phyloP scores from a whole-genome alignment of 2,113 vertebrate species.

The Lagopus leucura region DNA sequence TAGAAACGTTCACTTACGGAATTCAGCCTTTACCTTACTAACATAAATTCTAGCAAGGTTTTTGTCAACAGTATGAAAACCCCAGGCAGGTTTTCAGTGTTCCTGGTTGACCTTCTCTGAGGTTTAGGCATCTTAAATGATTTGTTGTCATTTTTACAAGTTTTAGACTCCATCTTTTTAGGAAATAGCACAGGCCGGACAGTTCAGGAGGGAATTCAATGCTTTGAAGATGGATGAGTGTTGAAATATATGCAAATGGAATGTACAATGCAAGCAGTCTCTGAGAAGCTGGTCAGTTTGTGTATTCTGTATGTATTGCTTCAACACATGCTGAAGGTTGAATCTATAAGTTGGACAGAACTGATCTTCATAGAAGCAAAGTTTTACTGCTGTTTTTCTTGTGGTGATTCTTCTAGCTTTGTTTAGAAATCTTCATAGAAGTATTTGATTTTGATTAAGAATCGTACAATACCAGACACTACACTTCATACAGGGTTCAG shows the following conservation, averaged over 20 bases:
- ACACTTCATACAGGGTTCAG: not conserved
- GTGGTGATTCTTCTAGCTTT: not conserved
- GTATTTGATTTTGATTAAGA: not conserved
- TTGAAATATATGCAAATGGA: not conserved
- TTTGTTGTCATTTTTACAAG: not conserved
- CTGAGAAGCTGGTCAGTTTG: not conserved
- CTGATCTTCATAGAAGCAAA: not conserved
- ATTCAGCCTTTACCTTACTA: not conserved
- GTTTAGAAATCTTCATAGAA: not conserved
- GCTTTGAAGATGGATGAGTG: not conserved
- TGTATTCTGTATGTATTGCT: not conserved
- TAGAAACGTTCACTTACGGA: not conserved
- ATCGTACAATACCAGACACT: not conserved
- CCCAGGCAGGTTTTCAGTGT: not conserved
- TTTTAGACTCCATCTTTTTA: not conserved
- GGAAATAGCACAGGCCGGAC: not conserved
- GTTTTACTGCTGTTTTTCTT: not conserved
- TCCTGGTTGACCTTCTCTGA: not conserved
- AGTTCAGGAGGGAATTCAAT: not conserved
- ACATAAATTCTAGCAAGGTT: not conserved
- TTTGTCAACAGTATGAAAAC: not conserved
- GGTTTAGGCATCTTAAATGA: not conserved
- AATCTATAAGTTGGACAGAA: not conserved
- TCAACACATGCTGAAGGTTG: not conserved
- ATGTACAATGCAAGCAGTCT: not conserved